Evolutionary conservation across 2,113 vertebrate genomes (phyloP).

Genomic region (Baryphthengus martii): DNA sequence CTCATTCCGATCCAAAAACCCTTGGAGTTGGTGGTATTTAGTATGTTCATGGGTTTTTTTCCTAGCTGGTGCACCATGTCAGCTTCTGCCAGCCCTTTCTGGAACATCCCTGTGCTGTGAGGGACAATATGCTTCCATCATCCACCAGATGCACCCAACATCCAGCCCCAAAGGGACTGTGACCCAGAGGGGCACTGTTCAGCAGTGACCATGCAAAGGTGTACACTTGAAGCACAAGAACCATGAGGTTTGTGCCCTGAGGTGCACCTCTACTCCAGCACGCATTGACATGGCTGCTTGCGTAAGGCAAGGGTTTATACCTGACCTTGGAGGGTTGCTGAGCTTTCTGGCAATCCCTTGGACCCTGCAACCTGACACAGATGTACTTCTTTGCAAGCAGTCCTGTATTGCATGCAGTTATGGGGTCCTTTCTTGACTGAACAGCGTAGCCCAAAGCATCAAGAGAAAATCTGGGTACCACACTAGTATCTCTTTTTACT

Average conservation of each 20-base stretch:
- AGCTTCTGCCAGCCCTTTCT: not conserved
- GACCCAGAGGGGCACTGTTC: not conserved
- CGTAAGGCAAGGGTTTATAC: not conserved
- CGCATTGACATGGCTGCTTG: not conserved
- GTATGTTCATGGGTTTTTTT: not conserved
- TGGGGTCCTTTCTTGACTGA: not conserved
- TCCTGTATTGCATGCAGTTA: not conserved
- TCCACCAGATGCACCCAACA: not conserved
- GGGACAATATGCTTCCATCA: not conserved
- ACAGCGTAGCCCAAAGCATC: not conserved
- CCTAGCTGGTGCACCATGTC: not conserved
- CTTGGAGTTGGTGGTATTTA: not conserved
- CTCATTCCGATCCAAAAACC: not conserved
- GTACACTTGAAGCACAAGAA: not conserved
- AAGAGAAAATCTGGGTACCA: not conserved
- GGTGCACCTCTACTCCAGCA: not conserved
- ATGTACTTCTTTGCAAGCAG: not conserved
- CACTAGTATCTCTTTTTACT: not conserved
- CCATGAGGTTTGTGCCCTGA: not conserved
- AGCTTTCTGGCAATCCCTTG: not conserved
- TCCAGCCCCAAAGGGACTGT: not conserved
- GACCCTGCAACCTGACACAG: not conserved
- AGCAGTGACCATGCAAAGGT: not conserved
- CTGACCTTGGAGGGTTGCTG: not conserved
- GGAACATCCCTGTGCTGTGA: not conserved